These are phyloP conservation scores for Lanius collurio DNA, from an alignment of 2,113 vertebrate genomes.

Conservation along the genomic window DNA sequence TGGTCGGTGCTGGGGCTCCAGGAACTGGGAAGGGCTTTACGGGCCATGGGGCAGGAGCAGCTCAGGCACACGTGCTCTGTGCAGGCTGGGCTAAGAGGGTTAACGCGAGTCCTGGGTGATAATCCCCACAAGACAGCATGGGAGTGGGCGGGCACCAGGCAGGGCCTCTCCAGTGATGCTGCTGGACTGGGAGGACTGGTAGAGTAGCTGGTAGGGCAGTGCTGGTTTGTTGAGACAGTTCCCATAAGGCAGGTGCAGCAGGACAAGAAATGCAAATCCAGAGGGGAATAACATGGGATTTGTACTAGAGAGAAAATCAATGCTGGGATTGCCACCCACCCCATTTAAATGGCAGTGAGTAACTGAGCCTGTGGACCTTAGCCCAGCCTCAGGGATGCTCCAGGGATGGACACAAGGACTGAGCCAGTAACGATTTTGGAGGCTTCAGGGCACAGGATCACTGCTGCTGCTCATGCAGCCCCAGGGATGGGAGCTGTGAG, in stretches of 20 bases:
- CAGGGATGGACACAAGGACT: not conserved
- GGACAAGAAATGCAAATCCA: not conserved
- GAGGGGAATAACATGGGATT: not conserved
- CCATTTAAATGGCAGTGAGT: not conserved
- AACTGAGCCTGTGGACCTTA: not conserved
- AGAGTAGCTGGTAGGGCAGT: not conserved
- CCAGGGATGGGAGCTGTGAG: rapidly evolving
- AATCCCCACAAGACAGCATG: not conserved
- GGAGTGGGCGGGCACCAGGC: not conserved
- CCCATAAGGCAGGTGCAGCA: not conserved
- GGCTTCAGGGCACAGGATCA: not conserved
- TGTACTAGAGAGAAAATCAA: not conserved
- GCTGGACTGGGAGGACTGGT: not conserved
- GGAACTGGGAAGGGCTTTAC: not conserved
- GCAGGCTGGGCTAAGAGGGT: not conserved
- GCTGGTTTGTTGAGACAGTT: not conserved
- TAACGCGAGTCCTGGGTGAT: not conserved
- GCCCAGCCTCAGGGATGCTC: not conserved
- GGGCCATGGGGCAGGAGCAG: not conserved
- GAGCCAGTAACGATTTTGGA: rapidly evolving
- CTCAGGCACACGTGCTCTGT: not conserved
- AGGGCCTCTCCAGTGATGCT: not conserved
- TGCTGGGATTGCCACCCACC: not conserved
- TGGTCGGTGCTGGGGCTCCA: rapidly evolving
- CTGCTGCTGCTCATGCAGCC: not conserved